These are phyloP conservation scores for Xyliphius kryptos DNA, from an alignment of 2,113 vertebrate genomes.

Conservation along the genomic window DNA sequence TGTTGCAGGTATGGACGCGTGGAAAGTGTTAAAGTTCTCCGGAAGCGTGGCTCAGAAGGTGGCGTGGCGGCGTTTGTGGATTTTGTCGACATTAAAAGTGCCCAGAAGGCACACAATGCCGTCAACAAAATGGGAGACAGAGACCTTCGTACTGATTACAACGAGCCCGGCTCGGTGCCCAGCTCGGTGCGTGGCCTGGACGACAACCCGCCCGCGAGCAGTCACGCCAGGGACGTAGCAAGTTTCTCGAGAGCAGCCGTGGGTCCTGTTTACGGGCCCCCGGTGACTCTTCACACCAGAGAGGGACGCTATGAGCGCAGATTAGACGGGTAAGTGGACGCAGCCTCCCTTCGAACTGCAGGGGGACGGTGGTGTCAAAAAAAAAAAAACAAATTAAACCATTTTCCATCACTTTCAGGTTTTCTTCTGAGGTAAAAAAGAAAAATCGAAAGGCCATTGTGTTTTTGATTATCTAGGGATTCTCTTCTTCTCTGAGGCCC, in stretches of 20 bases:
- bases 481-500: constrained; percentile 59
- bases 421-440: constrained; percentile 52
- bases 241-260: constrained; percentile 97
- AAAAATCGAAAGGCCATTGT: too few species aligned
- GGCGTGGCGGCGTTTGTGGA: constrained; percentile 99
- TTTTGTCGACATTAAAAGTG: constrained; percentile 99
- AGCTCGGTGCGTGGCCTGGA: constrained; percentile 95
- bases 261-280: constrained; percentile 91
- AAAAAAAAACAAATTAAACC: too few species aligned
- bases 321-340: constrained; percentile 79
- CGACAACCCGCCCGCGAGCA: constrained; percentile 95
- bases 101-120: constrained; percentile 98
- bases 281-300: constrained; percentile 96
- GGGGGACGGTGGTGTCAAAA: constrained; percentile 59
- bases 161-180: constrained; percentile 97
- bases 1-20: constrained; percentile 90
- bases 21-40: constrained; percentile 98
- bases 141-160: constrained; percentile 99
- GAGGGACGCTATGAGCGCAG: constrained; percentile 99
- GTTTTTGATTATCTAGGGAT: constrained; percentile 63
- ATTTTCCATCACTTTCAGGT: constrained; percentile 45
- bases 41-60: constrained; percentile 94
- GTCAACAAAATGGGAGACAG: constrained; percentile 99
- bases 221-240: constrained; percentile 95
- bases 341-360: constrained; percentile 63